Evolutionary conservation across 2,113 vertebrate species (phyloP), one percentile per base, ranked within the genome.

Genomic region (Carassius gibelio): DNA sequence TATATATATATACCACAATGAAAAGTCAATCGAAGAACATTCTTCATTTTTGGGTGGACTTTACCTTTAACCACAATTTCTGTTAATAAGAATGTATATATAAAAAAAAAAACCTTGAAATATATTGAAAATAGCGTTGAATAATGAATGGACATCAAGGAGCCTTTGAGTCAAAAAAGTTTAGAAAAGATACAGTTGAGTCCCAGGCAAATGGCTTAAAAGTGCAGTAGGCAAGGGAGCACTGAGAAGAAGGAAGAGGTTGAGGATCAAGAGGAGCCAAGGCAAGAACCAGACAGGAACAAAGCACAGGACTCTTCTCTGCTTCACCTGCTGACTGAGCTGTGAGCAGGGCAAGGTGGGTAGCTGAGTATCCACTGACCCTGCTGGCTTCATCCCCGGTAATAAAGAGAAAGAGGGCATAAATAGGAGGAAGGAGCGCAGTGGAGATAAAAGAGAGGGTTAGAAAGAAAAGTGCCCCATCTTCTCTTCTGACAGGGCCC

Each of bases 171-270:
- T 26, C 5, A 75, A 75, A 48, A 75, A 0, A 13, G 45, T 2
- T 42, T 36, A n/a, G n/a, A 50, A 95, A 96, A 95, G 96, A 98
- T 98, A 98, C 97, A 96, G 88, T 94, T 95, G 86, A 96, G 91
- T 50, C 96, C 96, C 0, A 95, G 89, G 55, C 95, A 94, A 85
- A 97, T 94, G 59, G 96, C 95, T 15, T 96, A 96, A 74, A 96
- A 90, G 81, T 96, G 95, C 61, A 96, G 93, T 42, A 97, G 92
- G 45, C 94, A 94, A 1, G 96, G 96, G 93, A 2, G 93, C 91
- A 23, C 87, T 89, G 0, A 95, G 95, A 26, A 94, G 91, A 59
- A 95, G 86, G 86, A 95, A 88, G 0, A 95, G 88, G 87, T 91
- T 90, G 0, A 94, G 61, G n/a, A 95, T 82, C 4, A 97, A 89